Base-by-base conservation (phyloP, 2,113 vertebrate species). In the Cryptotis parvus region DNA sequence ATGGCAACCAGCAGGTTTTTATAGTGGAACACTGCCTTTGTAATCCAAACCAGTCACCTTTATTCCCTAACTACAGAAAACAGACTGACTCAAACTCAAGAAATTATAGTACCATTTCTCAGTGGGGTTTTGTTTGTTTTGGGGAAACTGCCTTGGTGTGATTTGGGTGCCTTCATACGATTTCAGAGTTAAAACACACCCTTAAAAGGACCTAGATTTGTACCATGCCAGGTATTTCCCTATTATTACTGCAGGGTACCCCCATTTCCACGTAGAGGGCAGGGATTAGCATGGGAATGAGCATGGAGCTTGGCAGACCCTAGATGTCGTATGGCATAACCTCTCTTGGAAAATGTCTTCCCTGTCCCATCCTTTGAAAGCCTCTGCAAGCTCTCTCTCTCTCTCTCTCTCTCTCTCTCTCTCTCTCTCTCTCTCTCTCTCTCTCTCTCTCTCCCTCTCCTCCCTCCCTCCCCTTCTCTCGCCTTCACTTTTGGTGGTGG, bases 1-100 rank as follows among this genome's bases (percentile, higher is more conserved):
- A 95, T 95, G 94, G 94, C 91, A 95, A 96, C 96, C 65, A 80
- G 83, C 73, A 89, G 93, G 95, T 92, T 95, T 94, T 94, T 87
- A 55, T 94, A 94, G 89, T 96, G 92, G 86, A 94, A 93, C 58
- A 49, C 90, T 92, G 90, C 80, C 90, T 96, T 95, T n/a, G 41
- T 94, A 96, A 95, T 95, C 94, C 81, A 92, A 87, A 93, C 92
- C 73, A 22, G 16, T 91, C 89, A 90, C 93, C 80, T 87, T 96
- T 96, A 77, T 49, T 83, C 22, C 29, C 92, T 92, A 90, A 89
- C 76, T 89, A 61, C 69, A 80, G 83, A 89, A 90, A 90, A 84
- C 61, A 92, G 85, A 89, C 80, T 89, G 39, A 91, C 0, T 0
- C 70, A 87, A 76, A 61, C 85, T 83, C 55, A 80, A 83, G 86